These are phyloP conservation scores for Steromphala cineraria DNA, from an alignment of 2,888 invertebrate genomes.

Conservation along the genomic window DNA sequence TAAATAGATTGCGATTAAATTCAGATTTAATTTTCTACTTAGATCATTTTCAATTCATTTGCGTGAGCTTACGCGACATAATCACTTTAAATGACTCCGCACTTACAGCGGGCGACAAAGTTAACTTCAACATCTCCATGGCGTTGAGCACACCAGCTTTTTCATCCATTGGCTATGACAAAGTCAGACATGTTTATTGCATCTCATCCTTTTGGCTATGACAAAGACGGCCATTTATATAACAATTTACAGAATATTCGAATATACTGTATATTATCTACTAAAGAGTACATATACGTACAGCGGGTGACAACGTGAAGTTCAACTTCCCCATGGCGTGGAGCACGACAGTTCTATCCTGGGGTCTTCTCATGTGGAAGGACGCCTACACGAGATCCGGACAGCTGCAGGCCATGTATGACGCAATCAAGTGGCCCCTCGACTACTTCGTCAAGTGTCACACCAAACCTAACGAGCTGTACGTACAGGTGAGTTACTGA, in stretches of 20 bases:
- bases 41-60: too few relatives aligned
- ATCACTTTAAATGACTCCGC: conserved; percentile 32
- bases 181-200: too few relatives aligned
- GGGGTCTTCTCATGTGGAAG: conserved; percentile 34
- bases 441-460: conserved; percentile 80
- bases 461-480: conserved; percentile 63
- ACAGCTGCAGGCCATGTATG: conserved; percentile 47
- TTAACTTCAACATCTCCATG: conserved; percentile 69
- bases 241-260: too few relatives aligned
- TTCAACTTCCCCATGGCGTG: conserved; percentile 68
- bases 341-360: conserved; percentile 19
- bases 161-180: too few relatives aligned
- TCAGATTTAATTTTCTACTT: too few relatives aligned
- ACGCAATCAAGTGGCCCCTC: conserved; percentile 79
- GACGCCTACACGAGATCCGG: conserved; percentile 59
- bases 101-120: conserved; percentile 29
- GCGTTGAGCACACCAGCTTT: conserved; percentile 39
- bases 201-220: too few relatives aligned
- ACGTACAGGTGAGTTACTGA: conserved; percentile 73
- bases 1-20: too few relatives aligned
- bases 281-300: background rate
- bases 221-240: too few relatives aligned
- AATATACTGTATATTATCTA: background rate
- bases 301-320: conserved; percentile 67
- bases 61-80: too few relatives aligned